phyloP scores from a whole-genome alignment of 2,888 invertebrate genomes.

The Scaptomyza caliginosa region DNA sequence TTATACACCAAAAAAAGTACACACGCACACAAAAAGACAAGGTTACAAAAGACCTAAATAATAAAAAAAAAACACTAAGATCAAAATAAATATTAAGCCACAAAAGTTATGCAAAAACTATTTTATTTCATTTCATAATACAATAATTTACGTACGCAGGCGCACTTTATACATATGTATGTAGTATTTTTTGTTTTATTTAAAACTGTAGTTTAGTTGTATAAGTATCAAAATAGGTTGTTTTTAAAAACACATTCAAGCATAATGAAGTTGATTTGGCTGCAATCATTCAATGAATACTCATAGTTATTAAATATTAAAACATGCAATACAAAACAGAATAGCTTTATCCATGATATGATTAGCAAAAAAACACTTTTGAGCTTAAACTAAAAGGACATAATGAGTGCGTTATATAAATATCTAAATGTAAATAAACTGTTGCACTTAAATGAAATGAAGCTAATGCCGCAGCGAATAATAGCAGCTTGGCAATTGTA shows the following conservation, averaged over 20 bases:
- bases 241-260: slow-evolving; percentile 46
- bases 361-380: slow-evolving; percentile 70
- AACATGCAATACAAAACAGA: slow-evolving; percentile 7
- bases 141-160: slow-evolving; percentile 73
- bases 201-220: slow-evolving; percentile 55
- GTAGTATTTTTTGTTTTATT: slow-evolving; percentile 37
- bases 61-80: slow-evolving; percentile 54
- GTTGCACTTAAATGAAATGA: slow-evolving; percentile 69
- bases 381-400: slow-evolving; percentile 60
- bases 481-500: slow-evolving; percentile 37
- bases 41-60: slow-evolving; percentile 64
- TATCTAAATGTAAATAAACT: slow-evolving; percentile 60
- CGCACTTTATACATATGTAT: slow-evolving; percentile 67
- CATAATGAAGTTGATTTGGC: slow-evolving; percentile 21
- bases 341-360: slow-evolving; percentile 59
- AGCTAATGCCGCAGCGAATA: slow-evolving; percentile 31
- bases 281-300: slow-evolving; percentile 35
- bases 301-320: slow-evolving; percentile 16
- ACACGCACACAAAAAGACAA: slow-evolving; percentile 74
- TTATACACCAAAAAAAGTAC: slow-evolving; percentile 66
- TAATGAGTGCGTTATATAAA: slow-evolving; percentile 62
- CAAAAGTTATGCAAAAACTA: slow-evolving; percentile 71
- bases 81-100: slow-evolving; percentile 68
- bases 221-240: slow-evolving; percentile 57
- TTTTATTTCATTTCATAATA: slow-evolving; percentile 76